Evolutionary conservation across 2,113 vertebrate species (phyloP).

Genomic region (Pantherophis guttatus): DNA sequence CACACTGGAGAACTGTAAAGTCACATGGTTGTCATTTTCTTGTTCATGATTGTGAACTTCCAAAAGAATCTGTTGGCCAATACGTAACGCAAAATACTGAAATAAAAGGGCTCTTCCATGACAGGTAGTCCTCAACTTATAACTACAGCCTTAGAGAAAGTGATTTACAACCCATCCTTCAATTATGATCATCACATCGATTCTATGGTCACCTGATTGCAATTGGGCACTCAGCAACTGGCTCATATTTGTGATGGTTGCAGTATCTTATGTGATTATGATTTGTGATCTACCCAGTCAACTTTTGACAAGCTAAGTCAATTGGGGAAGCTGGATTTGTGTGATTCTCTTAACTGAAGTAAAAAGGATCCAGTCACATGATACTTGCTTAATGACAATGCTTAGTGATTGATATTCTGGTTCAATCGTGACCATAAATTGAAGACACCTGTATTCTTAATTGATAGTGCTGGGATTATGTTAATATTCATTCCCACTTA

Average conservation of each 20-base stretch:
- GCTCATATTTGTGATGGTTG: not conserved
- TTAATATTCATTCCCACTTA: not conserved
- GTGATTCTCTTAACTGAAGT: no score
- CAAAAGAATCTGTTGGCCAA: not conserved
- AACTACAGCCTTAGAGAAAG: not conserved
- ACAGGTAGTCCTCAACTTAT: not conserved
- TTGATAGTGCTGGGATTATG: not conserved
- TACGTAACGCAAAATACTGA: not conserved
- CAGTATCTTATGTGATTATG: not conserved
- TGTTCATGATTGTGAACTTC: not conserved
- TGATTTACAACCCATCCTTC: not conserved
- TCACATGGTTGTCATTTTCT: not conserved
- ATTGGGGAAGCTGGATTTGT: no score
- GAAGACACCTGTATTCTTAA: not conserved
- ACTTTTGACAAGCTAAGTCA: no score
- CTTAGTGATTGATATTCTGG: no score
- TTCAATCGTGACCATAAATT: not conserved
- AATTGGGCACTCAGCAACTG: not conserved
- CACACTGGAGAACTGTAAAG: not conserved
- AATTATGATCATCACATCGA: not conserved
- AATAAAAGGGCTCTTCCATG: not conserved
- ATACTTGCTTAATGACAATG: no score
- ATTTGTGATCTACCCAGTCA: no score
- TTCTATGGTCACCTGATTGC: not conserved
- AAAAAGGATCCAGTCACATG: no score